These are phyloP conservation scores for Microcebus tavaratra DNA, from an alignment of 2,113 vertebrate genomes.

Conservation along the genomic window DNA sequence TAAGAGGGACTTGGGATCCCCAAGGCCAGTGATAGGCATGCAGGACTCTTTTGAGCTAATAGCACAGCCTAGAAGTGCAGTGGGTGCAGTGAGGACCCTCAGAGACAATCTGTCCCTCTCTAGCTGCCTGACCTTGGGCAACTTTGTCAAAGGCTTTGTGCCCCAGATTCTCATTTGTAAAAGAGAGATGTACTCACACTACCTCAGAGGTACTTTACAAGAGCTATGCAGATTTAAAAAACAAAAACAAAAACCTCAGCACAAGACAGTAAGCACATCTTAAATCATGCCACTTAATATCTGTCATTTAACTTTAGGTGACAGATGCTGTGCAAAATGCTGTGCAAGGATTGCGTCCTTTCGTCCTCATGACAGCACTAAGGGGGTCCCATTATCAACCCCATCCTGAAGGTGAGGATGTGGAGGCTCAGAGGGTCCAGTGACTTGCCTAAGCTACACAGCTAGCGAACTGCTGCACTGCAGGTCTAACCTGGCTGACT, in stretches of 20 bases:
- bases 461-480: background rate
- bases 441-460: background rate
- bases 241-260: background rate
- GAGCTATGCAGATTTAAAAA: background rate
- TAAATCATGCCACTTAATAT: background rate
- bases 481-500: background rate
- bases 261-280: background rate
- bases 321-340: background rate
- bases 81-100: background rate
- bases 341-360: background rate
- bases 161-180: background rate
- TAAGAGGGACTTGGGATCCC: background rate
- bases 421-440: background rate
- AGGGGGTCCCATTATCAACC: background rate
- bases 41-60: background rate
- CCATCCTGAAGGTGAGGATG: background rate
- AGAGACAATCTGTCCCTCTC: background rate
- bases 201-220: background rate
- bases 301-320: background rate
- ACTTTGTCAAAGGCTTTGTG: background rate
- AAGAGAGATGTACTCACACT: background rate
- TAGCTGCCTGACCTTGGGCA: background rate
- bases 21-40: background rate
- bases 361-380: background rate
- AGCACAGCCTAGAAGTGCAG: background rate